phyloP scores from a whole-genome alignment of 1,140 invertebrate genomes.

The Microplitis demolitor region DNA sequence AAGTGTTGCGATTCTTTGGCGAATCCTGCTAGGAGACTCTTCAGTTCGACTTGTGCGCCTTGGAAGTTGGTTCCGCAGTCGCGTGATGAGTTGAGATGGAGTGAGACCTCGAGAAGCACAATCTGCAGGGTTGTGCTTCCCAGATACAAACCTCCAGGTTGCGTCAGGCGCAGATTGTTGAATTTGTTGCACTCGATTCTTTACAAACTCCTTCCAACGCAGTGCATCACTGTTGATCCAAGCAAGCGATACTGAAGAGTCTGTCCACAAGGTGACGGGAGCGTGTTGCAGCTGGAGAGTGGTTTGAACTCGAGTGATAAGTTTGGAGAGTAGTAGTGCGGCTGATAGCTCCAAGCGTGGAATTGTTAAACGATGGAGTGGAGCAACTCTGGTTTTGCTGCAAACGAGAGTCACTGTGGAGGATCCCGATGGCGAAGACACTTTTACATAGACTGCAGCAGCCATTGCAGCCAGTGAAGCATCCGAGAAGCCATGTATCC shows the following conservation, averaged over 20 bases:
- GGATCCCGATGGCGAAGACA: background rate
- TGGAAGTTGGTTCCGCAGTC: conserved; percentile 12
- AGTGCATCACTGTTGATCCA: too few relatives aligned
- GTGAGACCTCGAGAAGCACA: background rate
- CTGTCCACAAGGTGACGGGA: too few relatives aligned
- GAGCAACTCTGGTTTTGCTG: too few relatives aligned
- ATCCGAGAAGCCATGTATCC: conserved; percentile 44
- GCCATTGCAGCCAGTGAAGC: conserved; percentile 33
- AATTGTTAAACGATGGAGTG: too few relatives aligned
- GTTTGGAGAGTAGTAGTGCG: conserved; percentile 41
- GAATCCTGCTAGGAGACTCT: background rate
- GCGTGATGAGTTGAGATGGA: conserved; percentile 21
- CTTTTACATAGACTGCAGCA: too few relatives aligned
- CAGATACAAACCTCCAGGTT: background rate
- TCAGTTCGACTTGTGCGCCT: background rate
- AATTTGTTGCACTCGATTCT: background rate
- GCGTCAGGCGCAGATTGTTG: background rate
- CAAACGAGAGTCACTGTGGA: background rate
- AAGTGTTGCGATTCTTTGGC: background rate
- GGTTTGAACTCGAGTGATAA: too few relatives aligned
- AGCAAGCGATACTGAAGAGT: too few relatives aligned
- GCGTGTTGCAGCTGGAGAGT: too few relatives aligned
- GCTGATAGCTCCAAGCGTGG: conserved; percentile 42
- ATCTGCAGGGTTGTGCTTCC: background rate
- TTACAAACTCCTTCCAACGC: background rate